These are phyloP conservation scores for Acronicta leporina DNA, from an alignment of 2,888 invertebrate genomes.

Conservation along the genomic window DNA sequence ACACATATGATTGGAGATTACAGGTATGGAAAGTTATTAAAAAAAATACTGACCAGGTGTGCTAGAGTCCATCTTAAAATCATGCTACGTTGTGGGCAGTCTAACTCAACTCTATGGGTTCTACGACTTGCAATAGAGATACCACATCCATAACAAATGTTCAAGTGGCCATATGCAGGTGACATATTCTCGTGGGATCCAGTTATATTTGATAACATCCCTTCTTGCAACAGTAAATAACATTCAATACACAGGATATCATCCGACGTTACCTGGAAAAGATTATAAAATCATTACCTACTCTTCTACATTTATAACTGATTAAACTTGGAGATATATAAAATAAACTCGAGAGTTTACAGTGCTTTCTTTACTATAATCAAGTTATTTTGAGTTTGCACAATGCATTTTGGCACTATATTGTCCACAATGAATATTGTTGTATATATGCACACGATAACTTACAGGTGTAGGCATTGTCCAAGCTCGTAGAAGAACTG, in stretches of 20 bases:
- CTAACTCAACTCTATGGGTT: background rate
- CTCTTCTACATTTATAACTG: no score
- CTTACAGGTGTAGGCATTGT: background rate
- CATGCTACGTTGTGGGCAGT: background rate
- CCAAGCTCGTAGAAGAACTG: conserved; percentile 1
- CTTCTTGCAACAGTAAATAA: background rate
- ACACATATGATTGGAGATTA: no score
- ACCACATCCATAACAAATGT: conserved; percentile 2
- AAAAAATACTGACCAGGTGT: conserved; percentile 1
- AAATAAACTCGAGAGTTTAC: no score
- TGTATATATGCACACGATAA: background rate
- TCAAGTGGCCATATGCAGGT: background rate
- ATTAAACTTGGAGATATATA: no score
- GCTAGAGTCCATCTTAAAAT: conserved; percentile 1
- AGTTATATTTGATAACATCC: background rate
- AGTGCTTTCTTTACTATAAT: no score
- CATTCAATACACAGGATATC: conserved; percentile 1
- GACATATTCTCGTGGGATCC: background rate
- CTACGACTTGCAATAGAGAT: conserved; percentile 1
- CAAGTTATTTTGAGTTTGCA: no score
- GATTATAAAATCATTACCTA: background rate
- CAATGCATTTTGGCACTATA: background rate
- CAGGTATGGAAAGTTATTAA: no score
- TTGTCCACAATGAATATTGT: background rate
- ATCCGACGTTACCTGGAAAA: background rate